Base-by-base conservation (phyloP, 2,888 invertebrate species). In the Malacosoma neustria region DNA sequence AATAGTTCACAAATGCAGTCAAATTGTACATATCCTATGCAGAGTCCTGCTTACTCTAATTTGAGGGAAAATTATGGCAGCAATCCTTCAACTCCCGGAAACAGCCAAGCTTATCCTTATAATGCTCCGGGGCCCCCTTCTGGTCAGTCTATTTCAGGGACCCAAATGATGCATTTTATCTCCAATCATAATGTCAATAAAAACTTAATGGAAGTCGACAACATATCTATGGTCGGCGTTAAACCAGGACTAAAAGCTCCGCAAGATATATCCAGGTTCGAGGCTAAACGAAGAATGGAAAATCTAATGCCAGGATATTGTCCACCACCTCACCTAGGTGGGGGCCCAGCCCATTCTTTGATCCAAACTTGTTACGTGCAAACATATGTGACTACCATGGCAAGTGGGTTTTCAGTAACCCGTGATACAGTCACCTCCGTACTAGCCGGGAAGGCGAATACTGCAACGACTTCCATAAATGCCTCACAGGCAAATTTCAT, bases 391-490 rank as follows among this genome's bases (percentile, higher is more conserved):
- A 80, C 80, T 1, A 86, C 84, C 1, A 84, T 87, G 72, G 92
- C 92, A 0, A 92, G 92, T 58, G 91, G 93, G 5, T 90, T 92
- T 61, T 93, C 93, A 0, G 91, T 90, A 2, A 92, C 92, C 29
- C 89, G 93, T 48, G 94, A 94, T 61, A 94, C 94, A 0, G 92
- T 94, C 12, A 95, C 94, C 0, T 93, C 92, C 0, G 93, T 94
- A 1, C 68, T 93, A 42, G 93, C 93, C 2, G 93, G 93, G 2
- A 88, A 90, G 63, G 89, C 93, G 0, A 91, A 91, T 51, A 93
- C 93, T 1, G 91, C 91, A 0, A 92, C 93, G 0, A 92, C 93
- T 1, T 91, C 93, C 0, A 89, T 92, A 14, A 92, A 91, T 50
- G 89, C 89, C 14, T 88, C 90, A 3, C 81, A 79, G 43, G 88